A percentile compares a stretch with the other conserved stretches of the same genome.
Conservation (phyloP, 37 sponge, comb jelly and placozoan species). For the Halichondria panicea region DNA sequence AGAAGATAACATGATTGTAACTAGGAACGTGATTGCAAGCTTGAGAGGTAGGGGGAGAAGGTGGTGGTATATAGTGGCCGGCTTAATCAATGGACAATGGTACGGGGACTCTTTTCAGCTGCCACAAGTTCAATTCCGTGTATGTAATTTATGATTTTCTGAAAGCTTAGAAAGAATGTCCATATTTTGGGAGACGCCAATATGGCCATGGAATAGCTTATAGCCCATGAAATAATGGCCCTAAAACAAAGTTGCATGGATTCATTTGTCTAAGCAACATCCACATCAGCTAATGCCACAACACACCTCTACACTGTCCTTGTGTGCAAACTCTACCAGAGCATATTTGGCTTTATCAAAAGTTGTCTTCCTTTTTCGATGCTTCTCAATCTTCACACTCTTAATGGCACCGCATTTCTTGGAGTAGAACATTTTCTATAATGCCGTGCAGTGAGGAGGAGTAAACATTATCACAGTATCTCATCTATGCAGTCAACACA, state of each 20-base stretch:
- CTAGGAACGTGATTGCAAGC: too few relatives aligned
- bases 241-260: not conserved
- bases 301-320: constrained; percentile 58
- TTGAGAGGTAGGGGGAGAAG: too few relatives aligned
- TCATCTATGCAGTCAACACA: too few relatives aligned
- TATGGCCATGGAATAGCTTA: too few relatives aligned
- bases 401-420: constrained; percentile 68
- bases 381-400: constrained; percentile 45
- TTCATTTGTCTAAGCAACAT: not conserved
- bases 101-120: too few relatives aligned
- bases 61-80: too few relatives aligned
- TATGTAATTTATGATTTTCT: not conserved
- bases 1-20: too few relatives aligned
- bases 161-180: not conserved
- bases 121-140: too few relatives aligned
- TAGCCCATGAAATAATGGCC: too few relatives aligned
- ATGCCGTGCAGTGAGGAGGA: too few relatives aligned
- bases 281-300: not conserved
- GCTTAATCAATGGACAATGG: too few relatives aligned
- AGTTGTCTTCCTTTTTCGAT: constrained; percentile 33
- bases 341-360: constrained; percentile 68
- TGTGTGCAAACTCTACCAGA: constrained; percentile 68
- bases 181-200: not conserved
- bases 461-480: not conserved
- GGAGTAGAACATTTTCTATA: constrained; percentile 62